Evolutionary conservation across 2,113 vertebrate species (phyloP), one percentile per base, ranked within the genome.

Genomic region (Trinectes maculatus): DNA sequence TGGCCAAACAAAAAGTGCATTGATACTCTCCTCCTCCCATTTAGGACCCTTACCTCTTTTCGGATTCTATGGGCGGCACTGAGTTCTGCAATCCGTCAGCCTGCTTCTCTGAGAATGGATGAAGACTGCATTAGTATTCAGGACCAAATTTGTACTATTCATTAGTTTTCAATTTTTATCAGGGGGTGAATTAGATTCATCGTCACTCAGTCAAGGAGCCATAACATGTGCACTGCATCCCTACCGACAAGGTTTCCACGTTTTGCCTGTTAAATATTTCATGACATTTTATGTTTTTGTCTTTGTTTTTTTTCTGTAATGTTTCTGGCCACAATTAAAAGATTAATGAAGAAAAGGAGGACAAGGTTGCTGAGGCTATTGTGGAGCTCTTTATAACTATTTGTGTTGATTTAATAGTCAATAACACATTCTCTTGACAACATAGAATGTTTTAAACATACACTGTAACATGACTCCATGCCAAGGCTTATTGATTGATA

Each of bases 251-350:
- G 26, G 67, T 67, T 46, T 47, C 44, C 37, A 44, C 42, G 19
- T 68, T 80, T 47, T 70, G 73, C 54, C 31, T 76, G 33, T 49
- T 87, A 75, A 90, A 87, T 89, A 84, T 87, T 88, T 86, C n/a
- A 60, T 84, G 63, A 72, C 19, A 43, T 57, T 61, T 71, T n/a
- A n/a, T n/a, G n/a, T n/a, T n/a, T n/a, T n/a, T n/a, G n/a, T n/a
- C n/a, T n/a, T n/a, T n/a, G n/a, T n/a, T 13, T 24, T 37, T 43
- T 16, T 15, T 19, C 31, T 19, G 7, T 56, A 31, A 33, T 49
- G 19, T 65, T 72, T 21, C 16, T 36, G 13, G 39, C 40, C 36
- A 36, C 5, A 0, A 40, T 37, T 54, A 69, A 71, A 28, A 43
- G 34, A 71, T n/a, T n/a, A n/a, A n/a, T n/a, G n/a, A n/a, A n/a